Base-by-base conservation (phyloP, 2,113 vertebrate species). In the Chionomys nivalis region DNA sequence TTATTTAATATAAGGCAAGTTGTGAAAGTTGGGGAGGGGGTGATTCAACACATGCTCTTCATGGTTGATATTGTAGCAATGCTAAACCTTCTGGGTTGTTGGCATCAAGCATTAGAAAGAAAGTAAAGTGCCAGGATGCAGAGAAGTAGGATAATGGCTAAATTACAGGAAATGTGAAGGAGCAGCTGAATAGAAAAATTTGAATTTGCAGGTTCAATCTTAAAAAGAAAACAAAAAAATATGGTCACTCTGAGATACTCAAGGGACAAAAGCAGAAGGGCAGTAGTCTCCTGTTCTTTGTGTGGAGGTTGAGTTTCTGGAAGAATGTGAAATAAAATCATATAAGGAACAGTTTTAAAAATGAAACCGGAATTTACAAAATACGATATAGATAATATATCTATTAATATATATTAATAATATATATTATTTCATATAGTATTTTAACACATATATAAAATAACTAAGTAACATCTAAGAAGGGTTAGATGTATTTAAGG, bases 211-310 rank as follows among this genome's bases (percentile, higher is more conserved):
- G 6, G 5, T 79, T 82, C 1, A 65, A 11, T 42, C 8, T 58
- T 16, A 21, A 58, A 39, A 47, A 70, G 83, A 88, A 16, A 65
- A 65, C 68, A 33, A 68, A 33, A 68, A n/a, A 11, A 52, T 66
- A 42, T 44, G 13, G 21, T 1, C 0, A 49, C 44, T 1, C 12
- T 10, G 58, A 28, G 7, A 49, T 0, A 10, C 31, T 11, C 33
- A 7, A 39, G 36, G 5, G 10, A 23, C 0, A 33, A 36, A 19
- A 10, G n/a, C 7, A 21, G 17, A 66, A 63, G 10, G 13, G n/a
- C 13, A 86, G 36, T 0, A 47, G 42, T 82, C 33, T 81, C 10
- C 11, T 87, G 52, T 0, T 55, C 19, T 87, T 52, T n/a, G n/a
- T 36, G 44, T 44, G 9, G 3, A 95, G 47, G 5, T 7, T 14